Percentiles rank a stretch among this genome's conserved stretches.
Conservation (phyloP, 1,140 invertebrate species). For the Heliconius melpomene region DNA sequence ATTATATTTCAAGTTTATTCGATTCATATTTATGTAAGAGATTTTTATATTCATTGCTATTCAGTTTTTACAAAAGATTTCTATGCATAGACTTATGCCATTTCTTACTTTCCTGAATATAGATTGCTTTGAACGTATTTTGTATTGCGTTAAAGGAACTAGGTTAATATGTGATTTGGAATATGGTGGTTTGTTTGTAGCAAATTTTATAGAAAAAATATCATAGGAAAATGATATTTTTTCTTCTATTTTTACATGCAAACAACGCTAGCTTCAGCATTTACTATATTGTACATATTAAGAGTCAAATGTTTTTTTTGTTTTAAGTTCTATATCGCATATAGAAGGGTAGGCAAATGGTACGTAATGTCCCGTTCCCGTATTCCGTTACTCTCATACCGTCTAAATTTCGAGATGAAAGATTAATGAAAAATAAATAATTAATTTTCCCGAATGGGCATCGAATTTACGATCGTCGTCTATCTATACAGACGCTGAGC, state of each 20-base stretch:
- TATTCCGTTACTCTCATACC: too few relatives aligned
- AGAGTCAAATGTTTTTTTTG: background rate
- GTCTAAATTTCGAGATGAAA: too few relatives aligned
- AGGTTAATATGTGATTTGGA: slow-evolving; percentile 6
- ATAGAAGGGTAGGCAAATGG: background rate
- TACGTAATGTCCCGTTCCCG: background rate
- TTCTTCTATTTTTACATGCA: background rate
- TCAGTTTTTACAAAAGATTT: slow-evolving; percentile 18
- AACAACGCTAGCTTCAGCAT: background rate
- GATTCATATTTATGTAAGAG: slow-evolving; percentile 1
- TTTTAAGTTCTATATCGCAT: background rate
- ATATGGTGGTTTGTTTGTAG: background rate
- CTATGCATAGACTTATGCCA: slow-evolving; percentile 17
- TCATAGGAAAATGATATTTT: background rate
- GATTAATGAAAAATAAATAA: too few relatives aligned
- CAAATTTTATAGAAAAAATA: too few relatives aligned
- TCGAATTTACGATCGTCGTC: too few relatives aligned
- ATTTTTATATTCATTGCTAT: slow-evolving; percentile 4
- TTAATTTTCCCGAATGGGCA: too few relatives aligned
- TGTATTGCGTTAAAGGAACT: background rate
- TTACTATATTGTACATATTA: background rate
- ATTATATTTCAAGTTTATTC: background rate
- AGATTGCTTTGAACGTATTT: slow-evolving; percentile 16
- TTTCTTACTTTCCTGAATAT: slow-evolving; percentile 10
- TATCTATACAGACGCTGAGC: too few relatives aligned